Base-by-base conservation (phyloP, 2,888 invertebrate species). In the Cephus rjabovi region DNA sequence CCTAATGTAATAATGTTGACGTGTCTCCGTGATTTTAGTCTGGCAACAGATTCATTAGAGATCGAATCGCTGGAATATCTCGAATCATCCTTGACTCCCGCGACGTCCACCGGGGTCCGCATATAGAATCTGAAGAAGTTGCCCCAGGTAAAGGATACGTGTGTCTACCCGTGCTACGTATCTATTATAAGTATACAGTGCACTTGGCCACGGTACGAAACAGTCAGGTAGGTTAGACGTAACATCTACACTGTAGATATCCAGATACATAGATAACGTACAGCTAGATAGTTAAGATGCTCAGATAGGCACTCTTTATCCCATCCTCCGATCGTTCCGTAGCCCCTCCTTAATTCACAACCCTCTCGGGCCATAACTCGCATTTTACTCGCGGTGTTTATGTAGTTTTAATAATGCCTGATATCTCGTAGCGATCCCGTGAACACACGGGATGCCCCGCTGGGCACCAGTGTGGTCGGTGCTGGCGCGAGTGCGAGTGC, bases 391-490 rank as follows among this genome's bases (percentile, higher is more conserved):
- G 85, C 88, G 87, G 87, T 89, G 89, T 90, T 90, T 90, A 90
- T 90, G 89, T 88, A 88, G 89, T 91, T 90, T 91, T 91, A 90
- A 91, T 90, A 91, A 91, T 91, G 88, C 87, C 86, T 87, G 90
- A 90, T 90, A 90, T 89, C 89, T 87, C 87, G 83, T 84, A 80
- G 83, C 84, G 82, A 81, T 82, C 83, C 83, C 83, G 83, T 83
- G 81, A 85, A 83, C 83, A 83, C 84, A 82, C 81, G 70, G 75
- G 40, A 81, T 82, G 76, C 83, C 86, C 86, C 75, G 83, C 86
- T 86, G 87, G 33, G 87, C 83, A 80, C 81, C 85, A 77, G 84
- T 87, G 88, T 87, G 87, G 84, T 86, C 84, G 84, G 70, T 30
- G 70, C 40, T 82, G 79, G 78, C 73, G 75, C 75, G 70, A 37